Evolutionary conservation across 2,888 invertebrate species (phyloP).

Genomic region (Heliconius aoede): DNA sequence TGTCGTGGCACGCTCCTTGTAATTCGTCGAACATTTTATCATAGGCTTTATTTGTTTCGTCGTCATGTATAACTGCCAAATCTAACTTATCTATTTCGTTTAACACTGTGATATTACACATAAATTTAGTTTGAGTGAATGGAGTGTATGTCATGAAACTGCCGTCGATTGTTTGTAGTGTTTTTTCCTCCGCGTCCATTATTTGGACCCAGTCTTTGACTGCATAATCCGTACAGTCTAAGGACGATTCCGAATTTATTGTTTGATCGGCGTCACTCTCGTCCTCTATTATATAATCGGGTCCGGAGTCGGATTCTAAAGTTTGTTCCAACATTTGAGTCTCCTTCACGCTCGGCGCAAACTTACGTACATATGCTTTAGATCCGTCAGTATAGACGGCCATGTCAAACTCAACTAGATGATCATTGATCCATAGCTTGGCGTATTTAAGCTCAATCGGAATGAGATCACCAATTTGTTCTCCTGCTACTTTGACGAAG

Average conservation of each 20-base stretch:
- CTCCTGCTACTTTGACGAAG: constrained; percentile 73
- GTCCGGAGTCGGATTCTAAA: constrained; percentile 60
- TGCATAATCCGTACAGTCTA: constrained; percentile 54
- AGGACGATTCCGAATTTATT: constrained; percentile 55
- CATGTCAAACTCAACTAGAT: constrained; percentile 76
- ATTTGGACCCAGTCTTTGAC: constrained; percentile 67
- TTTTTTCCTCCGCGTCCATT: constrained; percentile 62
- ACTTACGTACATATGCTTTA: constrained; percentile 62
- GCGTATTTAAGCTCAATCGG: constrained; percentile 70
- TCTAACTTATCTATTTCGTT: constrained; percentile 63
- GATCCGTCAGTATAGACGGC: constrained; percentile 68
- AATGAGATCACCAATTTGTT: constrained; percentile 59
- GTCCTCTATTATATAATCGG: constrained; percentile 67
- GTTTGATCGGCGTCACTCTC: constrained; percentile 53
- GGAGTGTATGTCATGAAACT: constrained; percentile 58
- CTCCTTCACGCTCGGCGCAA: constrained; percentile 49
- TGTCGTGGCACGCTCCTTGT: constrained; percentile 68
- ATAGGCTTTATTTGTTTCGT: constrained; percentile 73
- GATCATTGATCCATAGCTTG: constrained; percentile 74
- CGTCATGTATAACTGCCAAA: constrained; percentile 66
- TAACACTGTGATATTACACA: constrained; percentile 66
- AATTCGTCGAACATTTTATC: constrained; percentile 78
- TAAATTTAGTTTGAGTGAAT: constrained; percentile 57
- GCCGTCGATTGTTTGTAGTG: constrained; percentile 45
- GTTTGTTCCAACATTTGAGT: constrained; percentile 41